Evolutionary conservation across 2,113 vertebrate genomes (phyloP), one percentile per base, ranked within the genome.

Genomic region (Grammomys surdaster): DNA sequence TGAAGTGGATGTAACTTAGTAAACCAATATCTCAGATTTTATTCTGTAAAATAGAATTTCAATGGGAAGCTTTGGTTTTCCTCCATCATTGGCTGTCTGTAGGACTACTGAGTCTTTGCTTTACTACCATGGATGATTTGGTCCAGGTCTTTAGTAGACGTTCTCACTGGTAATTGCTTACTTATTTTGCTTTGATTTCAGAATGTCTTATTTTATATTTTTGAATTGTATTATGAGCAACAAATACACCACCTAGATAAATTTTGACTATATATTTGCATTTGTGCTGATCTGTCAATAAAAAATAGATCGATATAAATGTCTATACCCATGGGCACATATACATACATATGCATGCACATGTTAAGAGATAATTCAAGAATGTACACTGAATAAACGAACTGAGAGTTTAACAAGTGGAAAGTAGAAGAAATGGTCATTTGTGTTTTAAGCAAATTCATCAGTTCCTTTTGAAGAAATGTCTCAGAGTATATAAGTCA

Each of bases 191-290:
- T 33, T 3, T 75, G 40, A 89, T 60, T 89, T 43, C 9, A 1
- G 58, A 75, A 58, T 28, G 14, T 40, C 19, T 78, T 8, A 56
- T 12, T 31, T 91, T 75, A 88, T 7, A 54, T 33, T 88, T 92
- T 94, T 60, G 58, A 75, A 63, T 67, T 76, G 80, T 81, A 67
- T 58, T 24, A 31, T 88, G 85, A 33, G 70, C 91, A 77, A 90
- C 28, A 24, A 28, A 2, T 0, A 72, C 0, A 1, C 65, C 17
- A 43, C 0, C 20, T 78, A 40, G 46, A 48, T 12, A 81, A 28
- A 67, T 28, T 69, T 70, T 81, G 5, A 2, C 14, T 73, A n/a
- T 63, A 48, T 72, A 72, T 60, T 36, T 33, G 31, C 9, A 22
- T 40, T 2, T 77, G 17, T 91, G 36, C 1, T 70, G 17, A 16